A percentile compares a stretch with the other conserved stretches of the same genome.
Conservation (phyloP, 2,888 invertebrate genomes). For the Melipona bicolor region DNA sequence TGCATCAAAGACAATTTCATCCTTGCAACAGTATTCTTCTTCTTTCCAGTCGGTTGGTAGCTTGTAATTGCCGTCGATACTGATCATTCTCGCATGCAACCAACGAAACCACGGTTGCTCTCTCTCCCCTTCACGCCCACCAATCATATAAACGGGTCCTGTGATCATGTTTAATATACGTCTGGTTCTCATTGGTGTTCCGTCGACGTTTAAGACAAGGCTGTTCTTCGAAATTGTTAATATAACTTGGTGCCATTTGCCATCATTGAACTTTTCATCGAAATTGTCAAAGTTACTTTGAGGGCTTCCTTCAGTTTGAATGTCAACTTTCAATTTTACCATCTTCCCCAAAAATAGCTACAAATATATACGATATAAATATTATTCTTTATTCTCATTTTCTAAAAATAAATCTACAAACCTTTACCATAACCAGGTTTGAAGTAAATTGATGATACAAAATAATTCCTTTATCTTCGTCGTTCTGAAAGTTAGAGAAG, state of each 20-base stretch:
- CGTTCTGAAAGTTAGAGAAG: constrained; percentile 94
- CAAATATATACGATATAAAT: constrained; percentile 51
- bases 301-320: constrained; percentile 89
- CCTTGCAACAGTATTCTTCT: constrained; percentile 92
- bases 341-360: constrained; percentile 91
- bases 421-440: constrained; percentile 91
- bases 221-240: constrained; percentile 90
- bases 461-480: constrained; percentile 93
- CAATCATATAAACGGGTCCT: constrained; percentile 89
- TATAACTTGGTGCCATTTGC: constrained; percentile 95
- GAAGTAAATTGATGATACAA: constrained; percentile 94
- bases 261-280: constrained; percentile 94
- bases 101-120: constrained; percentile 92
- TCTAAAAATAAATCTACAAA: constrained; percentile 85
- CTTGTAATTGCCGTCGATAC: constrained; percentile 95
- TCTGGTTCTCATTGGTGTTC: constrained; percentile 92
- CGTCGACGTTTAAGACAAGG: constrained; percentile 92
- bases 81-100: constrained; percentile 97
- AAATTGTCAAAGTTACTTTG: constrained; percentile 93
- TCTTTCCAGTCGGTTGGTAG: constrained; percentile 93
- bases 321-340: constrained; percentile 94
- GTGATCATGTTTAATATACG: constrained; percentile 89
- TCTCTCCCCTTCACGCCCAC: constrained; percentile 82
- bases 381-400: constrained; percentile 71
- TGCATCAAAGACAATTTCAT: constrained; percentile 93